phyloP scores from a whole-genome alignment of 2,888 invertebrate species.

The Taphrorychus bicolor region DNA sequence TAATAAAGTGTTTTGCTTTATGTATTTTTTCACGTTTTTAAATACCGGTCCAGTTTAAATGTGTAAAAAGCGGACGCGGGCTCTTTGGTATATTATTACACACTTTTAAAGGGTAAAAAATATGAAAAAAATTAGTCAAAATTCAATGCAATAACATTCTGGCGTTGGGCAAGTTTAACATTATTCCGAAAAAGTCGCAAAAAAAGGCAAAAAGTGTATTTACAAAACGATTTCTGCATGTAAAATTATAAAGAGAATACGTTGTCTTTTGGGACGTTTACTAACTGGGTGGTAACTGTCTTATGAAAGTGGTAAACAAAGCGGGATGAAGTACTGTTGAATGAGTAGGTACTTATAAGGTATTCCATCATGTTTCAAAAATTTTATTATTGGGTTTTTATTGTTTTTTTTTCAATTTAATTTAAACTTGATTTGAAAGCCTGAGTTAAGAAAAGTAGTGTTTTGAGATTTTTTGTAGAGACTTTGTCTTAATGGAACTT shows the following conservation, averaged over 20 bases:
- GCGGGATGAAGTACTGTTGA: too few relatives aligned
- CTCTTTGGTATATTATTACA: conserved; percentile 63
- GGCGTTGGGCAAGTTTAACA: neutral
- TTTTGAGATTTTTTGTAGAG: too few relatives aligned
- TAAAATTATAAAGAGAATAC: neutral
- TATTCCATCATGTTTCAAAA: too few relatives aligned
- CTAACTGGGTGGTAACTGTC: neutral
- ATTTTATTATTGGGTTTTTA: too few relatives aligned
- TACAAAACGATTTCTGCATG: neutral
- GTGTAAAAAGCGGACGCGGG: conserved; percentile 55
- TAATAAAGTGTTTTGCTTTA: neutral
- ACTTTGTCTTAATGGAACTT: neutral
- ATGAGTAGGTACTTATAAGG: too few relatives aligned
- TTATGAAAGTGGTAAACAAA: neutral
- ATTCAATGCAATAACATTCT: conserved; percentile 24
- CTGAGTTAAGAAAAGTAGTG: too few relatives aligned
- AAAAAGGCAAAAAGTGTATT: conserved; percentile 6
- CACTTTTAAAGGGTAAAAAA: conserved; percentile 58
- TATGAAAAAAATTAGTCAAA: conserved; percentile 50
- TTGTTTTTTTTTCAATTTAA: too few relatives aligned
- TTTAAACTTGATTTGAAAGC: too few relatives aligned
- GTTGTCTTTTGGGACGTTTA: neutral
- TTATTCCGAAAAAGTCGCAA: conserved; percentile 2
- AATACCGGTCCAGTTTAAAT: conserved; percentile 17
- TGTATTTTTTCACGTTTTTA: conserved; percentile 22